Conservation (phyloP, 2,113 vertebrate species). For the Megaceryle torquata region DNA sequence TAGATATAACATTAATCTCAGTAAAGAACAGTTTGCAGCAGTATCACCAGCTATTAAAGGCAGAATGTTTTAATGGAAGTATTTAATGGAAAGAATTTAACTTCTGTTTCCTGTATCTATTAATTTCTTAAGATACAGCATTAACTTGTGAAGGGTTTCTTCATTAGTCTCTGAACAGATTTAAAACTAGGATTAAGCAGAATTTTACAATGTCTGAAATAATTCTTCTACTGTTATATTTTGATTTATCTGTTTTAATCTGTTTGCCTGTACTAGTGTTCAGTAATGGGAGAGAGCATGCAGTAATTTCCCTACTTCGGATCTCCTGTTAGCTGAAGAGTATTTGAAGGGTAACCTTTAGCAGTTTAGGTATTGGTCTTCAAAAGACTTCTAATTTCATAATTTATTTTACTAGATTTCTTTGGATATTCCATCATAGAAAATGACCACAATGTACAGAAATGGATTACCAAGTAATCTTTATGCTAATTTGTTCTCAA, state of each 20-base stretch:
- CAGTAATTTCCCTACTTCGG: neutral
- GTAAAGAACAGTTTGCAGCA: neutral
- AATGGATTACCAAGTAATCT: neutral
- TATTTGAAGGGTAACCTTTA: neutral
- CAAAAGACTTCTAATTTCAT: neutral
- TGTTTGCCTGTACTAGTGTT: neutral
- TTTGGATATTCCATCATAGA: neutral
- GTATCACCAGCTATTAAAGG: neutral
- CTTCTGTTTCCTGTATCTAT: neutral
- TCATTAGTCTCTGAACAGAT: neutral
- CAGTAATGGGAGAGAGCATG: neutral
- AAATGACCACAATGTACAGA: slow-evolving; percentile 16
- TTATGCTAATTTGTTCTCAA: slow-evolving; percentile 56
- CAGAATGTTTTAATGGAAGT: neutral
- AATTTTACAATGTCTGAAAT: neutral
- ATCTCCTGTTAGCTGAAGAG: neutral
- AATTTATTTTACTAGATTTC: neutral
- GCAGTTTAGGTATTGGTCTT: neutral
- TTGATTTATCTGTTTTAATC: neutral
- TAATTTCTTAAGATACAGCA: neutral
- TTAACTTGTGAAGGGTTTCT: neutral
- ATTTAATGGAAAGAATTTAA: neutral
- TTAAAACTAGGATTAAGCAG: neutral
- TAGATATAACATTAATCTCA: neutral
- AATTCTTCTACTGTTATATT: neutral